Evolutionary conservation across 2,113 vertebrate genomes (phyloP), one percentile per base, ranked within the genome.

Genomic region (Pongo pygmaeus): DNA sequence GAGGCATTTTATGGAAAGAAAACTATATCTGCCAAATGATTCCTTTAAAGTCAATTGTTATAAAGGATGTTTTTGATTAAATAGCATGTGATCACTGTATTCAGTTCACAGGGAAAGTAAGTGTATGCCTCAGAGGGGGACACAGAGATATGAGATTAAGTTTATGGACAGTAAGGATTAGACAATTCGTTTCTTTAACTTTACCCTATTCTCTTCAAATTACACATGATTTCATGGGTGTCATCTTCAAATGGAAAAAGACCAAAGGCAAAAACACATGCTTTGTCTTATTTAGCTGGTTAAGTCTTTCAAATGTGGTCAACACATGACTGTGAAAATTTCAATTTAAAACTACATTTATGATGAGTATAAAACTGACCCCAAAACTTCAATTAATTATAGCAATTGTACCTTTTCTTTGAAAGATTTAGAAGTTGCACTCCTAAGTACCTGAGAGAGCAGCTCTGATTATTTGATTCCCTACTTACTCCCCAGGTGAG

Each of bases 11-110:
- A 74, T 59, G 35, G 38, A 85, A 72, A 59, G 40, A 23, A 94
- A 94, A 83, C 59, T 55, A 27, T 70, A 6, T 84, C 38, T 72
- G 32, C 32, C 57, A 93, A 86, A 93, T 17, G 35, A 46, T 87
- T 85, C 38, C 70, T 88, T 84, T 92, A 84, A 88, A 94, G 59
- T 69, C 61, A 48, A 52, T 90, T 78, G 86, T 95, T 70, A 32
- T 52, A 72, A 93, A 70, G 4, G 10, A 10, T 89, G 23, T 46
- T 77, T 64, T 91, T 57, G 67, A 0, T 89, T 67, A 38, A 70
- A 14, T 87, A 40, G 59, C 48, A 38, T 1, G 0, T 77, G 38
- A 43, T 74, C 80, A 79, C 52, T 59, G 83, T 10, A 43, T 32
- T 93, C 23, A 14, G 30, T 61, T 46, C 55, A 80, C 23, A 78